Base-by-base conservation (phyloP, 2,797 vertebrate species). In the Rhabdophis nuchalis region DNA sequence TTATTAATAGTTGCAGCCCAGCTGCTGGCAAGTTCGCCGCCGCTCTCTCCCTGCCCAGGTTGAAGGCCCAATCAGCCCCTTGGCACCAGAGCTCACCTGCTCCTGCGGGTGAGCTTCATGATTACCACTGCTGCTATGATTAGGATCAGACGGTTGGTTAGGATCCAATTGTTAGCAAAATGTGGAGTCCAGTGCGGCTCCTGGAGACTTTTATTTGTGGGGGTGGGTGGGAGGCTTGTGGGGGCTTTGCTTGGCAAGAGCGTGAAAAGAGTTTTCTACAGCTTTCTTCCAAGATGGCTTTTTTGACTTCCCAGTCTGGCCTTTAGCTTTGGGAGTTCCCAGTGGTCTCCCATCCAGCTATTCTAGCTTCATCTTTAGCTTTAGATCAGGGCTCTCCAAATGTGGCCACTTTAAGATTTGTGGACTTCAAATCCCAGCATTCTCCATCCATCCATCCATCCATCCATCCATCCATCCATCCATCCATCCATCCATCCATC, bases 1-100 rank as follows among this genome's bases (percentile, higher is more conserved):
- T 92, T 92, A 93, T 92, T 92, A 93, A 92, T 90, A 92, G 91
- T 68, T 56, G 27, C 92, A 77, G 88, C 64, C 68, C 91, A 60
- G 87, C 87, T 85, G 90, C 60, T 7, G 50, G 87, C 72, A 27
- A 20, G 57, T 50, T 82, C 46, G 46, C 20, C 7, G 3, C 16
- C 25, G 14, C 64, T 32, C 41, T 58, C 72, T 82, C 77, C 60
- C 53, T 32, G 61, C 85, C 56, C 92, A 87, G 92, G 56, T 89
- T 27, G n/a, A n/a, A 82, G 56, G 29, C 50, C 60, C 12, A 9
- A 56, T 16, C 18, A 11, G 27, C 27, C 52, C 29, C 52, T 36
- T 61, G 25, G 11, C 8, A 25, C 77, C 64, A 46, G 77, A 3
- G 41, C 77, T 77, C 41, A 50, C 20, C 41, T 36, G 36, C 85